These are phyloP conservation scores for Rhynchotus rufescens DNA, from an alignment of 2,797 vertebrate genomes.

Conservation along the genomic window DNA sequence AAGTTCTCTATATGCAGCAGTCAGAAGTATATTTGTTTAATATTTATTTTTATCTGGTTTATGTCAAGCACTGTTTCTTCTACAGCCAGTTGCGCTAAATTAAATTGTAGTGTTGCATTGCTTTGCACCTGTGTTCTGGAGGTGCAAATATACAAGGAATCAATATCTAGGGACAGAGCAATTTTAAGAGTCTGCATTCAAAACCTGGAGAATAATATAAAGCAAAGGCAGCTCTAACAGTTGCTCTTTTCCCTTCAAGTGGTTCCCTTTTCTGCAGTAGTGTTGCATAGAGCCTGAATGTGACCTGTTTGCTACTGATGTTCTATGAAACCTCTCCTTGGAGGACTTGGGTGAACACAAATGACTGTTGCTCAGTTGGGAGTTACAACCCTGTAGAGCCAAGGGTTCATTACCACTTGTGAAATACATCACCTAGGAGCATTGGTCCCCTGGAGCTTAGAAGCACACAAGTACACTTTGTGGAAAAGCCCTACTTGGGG, in stretches of 20 bases:
- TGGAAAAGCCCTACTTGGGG: not conserved
- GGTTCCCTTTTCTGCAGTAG: not conserved
- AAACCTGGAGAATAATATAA: not conserved
- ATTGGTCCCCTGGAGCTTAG: not conserved
- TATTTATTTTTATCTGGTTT: slow-evolving; percentile 19
- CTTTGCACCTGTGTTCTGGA: not conserved
- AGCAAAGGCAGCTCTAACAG: not conserved
- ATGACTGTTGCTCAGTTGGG: not conserved
- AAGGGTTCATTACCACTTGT: not conserved
- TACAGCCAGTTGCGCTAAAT: not conserved
- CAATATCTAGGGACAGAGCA: not conserved
- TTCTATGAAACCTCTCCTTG: not conserved
- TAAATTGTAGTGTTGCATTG: not conserved
- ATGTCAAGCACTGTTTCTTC: slow-evolving; percentile 4
- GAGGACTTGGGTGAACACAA: not conserved
- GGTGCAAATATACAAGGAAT: not conserved
- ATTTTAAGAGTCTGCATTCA: not conserved
- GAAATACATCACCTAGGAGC: not conserved
- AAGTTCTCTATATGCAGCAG: not conserved
- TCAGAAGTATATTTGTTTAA: not conserved
- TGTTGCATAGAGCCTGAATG: not conserved
- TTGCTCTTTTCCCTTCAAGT: slow-evolving; percentile 1
- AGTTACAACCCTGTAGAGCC: not conserved
- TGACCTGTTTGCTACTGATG: not conserved
- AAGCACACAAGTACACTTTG: not conserved